These are phyloP conservation scores for Puma concolor DNA, from an alignment of 2,113 vertebrate genomes.

Conservation along the genomic window DNA sequence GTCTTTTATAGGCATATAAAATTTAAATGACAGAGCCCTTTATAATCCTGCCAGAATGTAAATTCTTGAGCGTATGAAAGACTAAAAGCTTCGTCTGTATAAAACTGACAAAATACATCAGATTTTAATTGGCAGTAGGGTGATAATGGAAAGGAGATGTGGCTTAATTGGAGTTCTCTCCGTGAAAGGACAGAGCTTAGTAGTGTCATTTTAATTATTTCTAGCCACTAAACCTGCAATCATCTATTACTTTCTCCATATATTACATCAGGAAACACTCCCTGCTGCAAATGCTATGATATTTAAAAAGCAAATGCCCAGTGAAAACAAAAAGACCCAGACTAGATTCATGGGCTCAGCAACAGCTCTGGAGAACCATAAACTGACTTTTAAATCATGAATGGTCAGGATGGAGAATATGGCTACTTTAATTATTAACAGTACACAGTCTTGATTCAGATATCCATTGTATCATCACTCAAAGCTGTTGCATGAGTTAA, in stretches of 20 bases:
- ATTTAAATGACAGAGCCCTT: slow-evolving; percentile 79
- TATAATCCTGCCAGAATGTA: slow-evolving; percentile 80
- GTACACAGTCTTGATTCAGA: neutral
- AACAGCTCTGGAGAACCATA: neutral
- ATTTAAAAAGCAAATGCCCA: slow-evolving; percentile 65
- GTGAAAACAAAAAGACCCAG: slow-evolving; percentile 37
- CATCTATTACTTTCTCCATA: slow-evolving; percentile 64
- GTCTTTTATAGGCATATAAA: slow-evolving; percentile 71
- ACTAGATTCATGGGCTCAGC: neutral
- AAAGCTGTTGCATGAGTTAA: neutral
- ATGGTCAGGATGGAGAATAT: neutral
- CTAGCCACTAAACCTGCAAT: slow-evolving; percentile 71
- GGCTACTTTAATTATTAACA: neutral
- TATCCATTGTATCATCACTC: neutral
- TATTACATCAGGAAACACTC: slow-evolving; percentile 60
- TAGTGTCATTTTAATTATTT: slow-evolving; percentile 80
- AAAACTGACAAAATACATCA: slow-evolving; percentile 83
- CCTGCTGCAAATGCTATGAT: slow-evolving; percentile 34
- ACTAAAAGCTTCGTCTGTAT: slow-evolving; percentile 71
- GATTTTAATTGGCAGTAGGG: slow-evolving; percentile 71
- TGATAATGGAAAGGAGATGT: slow-evolving; percentile 75
- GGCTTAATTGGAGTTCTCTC: slow-evolving; percentile 69
- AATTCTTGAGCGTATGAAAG: slow-evolving; percentile 80
- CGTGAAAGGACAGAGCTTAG: slow-evolving; percentile 58
- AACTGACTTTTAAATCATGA: slow-evolving; percentile 11